Evolutionary conservation across 2,113 vertebrate species (phyloP), one percentile per base, ranked within the genome.

Genomic region (Cryptomyrus ogoouensis): DNA sequence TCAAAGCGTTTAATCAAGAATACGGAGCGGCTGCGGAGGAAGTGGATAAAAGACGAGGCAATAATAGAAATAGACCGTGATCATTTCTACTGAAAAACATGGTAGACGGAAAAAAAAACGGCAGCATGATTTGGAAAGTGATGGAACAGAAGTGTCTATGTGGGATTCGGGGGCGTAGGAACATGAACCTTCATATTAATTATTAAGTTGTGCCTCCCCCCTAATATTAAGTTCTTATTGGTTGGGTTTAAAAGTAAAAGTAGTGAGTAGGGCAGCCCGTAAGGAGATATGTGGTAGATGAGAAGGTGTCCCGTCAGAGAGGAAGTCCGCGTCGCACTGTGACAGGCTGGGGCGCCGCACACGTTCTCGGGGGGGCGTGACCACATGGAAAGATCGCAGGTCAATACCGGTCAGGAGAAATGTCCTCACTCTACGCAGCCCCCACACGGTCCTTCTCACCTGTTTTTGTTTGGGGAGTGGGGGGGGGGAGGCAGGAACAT

Each of bases 1-100:
- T 93, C 94, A 94, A 90, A 0, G 91, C 91, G 95, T 96, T 95
- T 95, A 96, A 96, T 96, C 94, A 96, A 95, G 90, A 93, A 92
- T 94, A 88, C 91, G 93, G 93, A 47, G 94, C 21, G 53, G 44
- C 86, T 42, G 27, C 47, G 0, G 7, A 89, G 62, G 80, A 80
- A 56, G 52, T 39, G 89, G 77, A 44, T 50, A 74, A 35, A 46
- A 31, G 31, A 44, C 13, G 49, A 80, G 5, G 24, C 24, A 4
- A 24, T 93, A 90, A 47, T 89, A 90, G 91, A 93, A 93, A 35
- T 91, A 92, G 92, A 90, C 92, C 91, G 3, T 91, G 94, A 94
- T 95, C 93, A 93, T 91, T 93, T 95, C 35, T 31, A 66, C 80
- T 95, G 94, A 91, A 42, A 92, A 91, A 94, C 94, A 96, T 93